phyloP scores from a whole-genome alignment of 30 jellyfish, hydroid and myxozoan species.

The Turritopsis dohrnii region DNA sequence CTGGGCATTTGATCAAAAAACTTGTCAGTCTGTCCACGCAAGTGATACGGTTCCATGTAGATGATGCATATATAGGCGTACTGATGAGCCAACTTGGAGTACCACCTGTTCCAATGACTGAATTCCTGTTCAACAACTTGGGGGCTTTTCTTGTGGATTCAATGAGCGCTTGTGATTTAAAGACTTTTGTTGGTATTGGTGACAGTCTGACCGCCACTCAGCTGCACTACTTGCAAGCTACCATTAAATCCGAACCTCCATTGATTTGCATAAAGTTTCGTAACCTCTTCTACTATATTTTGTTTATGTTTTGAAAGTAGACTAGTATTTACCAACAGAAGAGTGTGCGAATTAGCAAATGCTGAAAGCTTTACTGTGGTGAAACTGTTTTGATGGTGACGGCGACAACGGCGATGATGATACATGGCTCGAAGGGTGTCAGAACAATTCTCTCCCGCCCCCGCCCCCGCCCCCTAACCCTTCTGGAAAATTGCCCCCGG shows the following conservation, averaged over 20 bases:
- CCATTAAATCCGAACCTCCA: not conserved
- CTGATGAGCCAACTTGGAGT: slow-evolving; percentile 1
- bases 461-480: too few relatives aligned
- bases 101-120: not conserved
- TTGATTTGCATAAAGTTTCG: not conserved
- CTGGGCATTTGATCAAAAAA: slow-evolving; percentile 17
- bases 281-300: not conserved
- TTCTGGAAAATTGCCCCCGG: too few relatives aligned
- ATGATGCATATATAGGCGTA: slow-evolving; percentile 7
- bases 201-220: not conserved
- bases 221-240: not conserved
- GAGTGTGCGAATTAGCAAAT: too few relatives aligned
- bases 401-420: too few relatives aligned
- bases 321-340: too few relatives aligned
- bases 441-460: too few relatives aligned
- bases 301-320: not conserved
- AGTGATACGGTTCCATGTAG: not conserved
- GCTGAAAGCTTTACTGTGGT: too few relatives aligned
- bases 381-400: too few relatives aligned
- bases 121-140: not conserved
- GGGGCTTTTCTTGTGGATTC: not conserved
- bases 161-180: not conserved
- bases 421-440: too few relatives aligned
- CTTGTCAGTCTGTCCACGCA: slow-evolving; percentile 9
- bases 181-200: not conserved